Conservation (phyloP, 2,797 vertebrate genomes). For the Pseudocheirus occidentalis region DNA sequence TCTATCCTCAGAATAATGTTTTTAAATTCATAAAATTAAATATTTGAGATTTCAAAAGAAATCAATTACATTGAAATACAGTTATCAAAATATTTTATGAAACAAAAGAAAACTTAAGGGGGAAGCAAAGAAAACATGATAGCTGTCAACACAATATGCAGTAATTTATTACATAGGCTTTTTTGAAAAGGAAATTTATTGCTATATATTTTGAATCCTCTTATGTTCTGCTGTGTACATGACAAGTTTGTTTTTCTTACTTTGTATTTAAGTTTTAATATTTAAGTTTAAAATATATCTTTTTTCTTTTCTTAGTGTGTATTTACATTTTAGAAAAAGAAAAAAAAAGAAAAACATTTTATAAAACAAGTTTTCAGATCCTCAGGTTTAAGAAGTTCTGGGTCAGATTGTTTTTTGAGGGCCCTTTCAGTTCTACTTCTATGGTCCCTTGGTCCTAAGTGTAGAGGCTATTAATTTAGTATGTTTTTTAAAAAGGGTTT, state of each 20-base stretch:
- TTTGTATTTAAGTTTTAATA: no score
- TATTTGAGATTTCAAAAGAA: background rate
- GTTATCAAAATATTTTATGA: background rate
- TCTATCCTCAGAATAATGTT: background rate
- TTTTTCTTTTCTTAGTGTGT: no score
- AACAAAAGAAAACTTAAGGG: background rate
- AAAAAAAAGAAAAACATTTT: background rate
- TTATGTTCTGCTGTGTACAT: no score
- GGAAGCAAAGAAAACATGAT: no score
- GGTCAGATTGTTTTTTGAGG: background rate
- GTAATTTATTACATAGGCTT: no score
- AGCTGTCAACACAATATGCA: no score
- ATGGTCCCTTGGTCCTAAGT: background rate
- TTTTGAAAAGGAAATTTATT: no score
- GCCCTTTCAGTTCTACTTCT: background rate
- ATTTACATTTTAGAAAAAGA: no score
- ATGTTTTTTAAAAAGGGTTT: background rate
- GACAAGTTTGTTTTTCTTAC: no score
- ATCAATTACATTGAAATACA: background rate
- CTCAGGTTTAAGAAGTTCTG: background rate
- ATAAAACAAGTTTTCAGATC: background rate
- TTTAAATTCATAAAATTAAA: background rate
- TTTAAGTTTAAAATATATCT: no score
- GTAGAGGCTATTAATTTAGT: background rate
- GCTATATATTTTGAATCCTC: no score